A percentile compares a stretch with the other conserved stretches of the same genome.
These are phyloP conservation scores for Drosophila ironensis DNA, from an alignment of 1,140 invertebrate genomes.

Conservation along the genomic window DNA sequence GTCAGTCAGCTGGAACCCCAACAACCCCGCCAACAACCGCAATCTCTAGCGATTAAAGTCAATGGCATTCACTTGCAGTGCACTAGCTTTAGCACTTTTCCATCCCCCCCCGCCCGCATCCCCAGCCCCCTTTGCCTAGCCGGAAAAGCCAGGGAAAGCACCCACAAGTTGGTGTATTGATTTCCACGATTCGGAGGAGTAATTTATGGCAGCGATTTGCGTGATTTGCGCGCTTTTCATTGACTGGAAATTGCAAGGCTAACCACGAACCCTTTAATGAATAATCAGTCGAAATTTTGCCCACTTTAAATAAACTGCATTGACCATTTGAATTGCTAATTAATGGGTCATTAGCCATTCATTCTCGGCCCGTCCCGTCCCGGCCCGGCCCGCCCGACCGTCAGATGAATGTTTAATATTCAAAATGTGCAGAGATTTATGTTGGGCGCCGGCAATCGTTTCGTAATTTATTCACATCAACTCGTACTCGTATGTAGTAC, in stretches of 20 bases:
- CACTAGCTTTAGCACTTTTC: neutral
- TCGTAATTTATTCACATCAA: too few species aligned
- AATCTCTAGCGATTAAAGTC: conserved; percentile 56
- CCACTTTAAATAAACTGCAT: conserved; percentile 5
- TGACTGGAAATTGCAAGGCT: too few species aligned
- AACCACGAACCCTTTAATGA: too few species aligned
- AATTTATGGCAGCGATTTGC: conserved; percentile 55
- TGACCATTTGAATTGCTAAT: conserved; percentile 5
- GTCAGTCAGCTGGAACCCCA: conserved; percentile 47
- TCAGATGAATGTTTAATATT: conserved; percentile 1
- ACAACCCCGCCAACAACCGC: neutral
- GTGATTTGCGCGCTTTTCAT: conserved; percentile 31
- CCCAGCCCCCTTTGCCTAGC: too few species aligned
- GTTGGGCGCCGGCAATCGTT: too few species aligned
- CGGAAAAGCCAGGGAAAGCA: too few species aligned
- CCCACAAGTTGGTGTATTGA: conserved; percentile 44
- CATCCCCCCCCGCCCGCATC: neutral
- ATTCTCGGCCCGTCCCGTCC: neutral
- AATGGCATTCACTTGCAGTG: conserved; percentile 24
- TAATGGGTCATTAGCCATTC: neutral
- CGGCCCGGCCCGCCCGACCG: too few species aligned
- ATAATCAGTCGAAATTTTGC: conserved; percentile 34
- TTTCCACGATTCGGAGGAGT: conserved; percentile 56
- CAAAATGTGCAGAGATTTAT: conserved; percentile 17
- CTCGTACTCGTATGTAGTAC: too few species aligned